Conservation (phyloP, 2,113 vertebrate genomes). For the Ardeotis arabs region DNA sequence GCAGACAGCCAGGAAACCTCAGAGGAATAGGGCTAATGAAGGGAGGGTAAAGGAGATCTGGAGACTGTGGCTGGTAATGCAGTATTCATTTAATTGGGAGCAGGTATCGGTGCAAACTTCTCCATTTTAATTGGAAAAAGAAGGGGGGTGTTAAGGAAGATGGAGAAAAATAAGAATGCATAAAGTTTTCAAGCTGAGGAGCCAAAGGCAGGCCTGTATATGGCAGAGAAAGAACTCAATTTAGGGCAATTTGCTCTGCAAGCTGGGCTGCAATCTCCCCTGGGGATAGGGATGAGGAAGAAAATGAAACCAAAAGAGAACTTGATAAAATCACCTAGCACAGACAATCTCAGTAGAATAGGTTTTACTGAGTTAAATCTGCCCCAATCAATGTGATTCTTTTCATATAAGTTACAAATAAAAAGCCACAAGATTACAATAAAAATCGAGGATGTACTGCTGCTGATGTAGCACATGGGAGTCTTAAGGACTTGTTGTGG, state of each 20-base stretch:
- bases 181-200: constrained; percentile 89
- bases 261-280: constrained; percentile 91
- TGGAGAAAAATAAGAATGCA: constrained; percentile 82
- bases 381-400: constrained; percentile 96
- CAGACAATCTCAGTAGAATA: constrained; percentile 91
- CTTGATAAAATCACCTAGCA: constrained; percentile 95
- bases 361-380: constrained; percentile 98
- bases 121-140: constrained; percentile 86
- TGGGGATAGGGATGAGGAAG: constrained; percentile 92
- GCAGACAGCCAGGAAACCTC: constrained; percentile 83
- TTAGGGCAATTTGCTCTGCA: constrained; percentile 99
- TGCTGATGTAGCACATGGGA: constrained; percentile 77
- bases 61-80: constrained; percentile 79
- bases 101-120: constrained; percentile 84
- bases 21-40: constrained; percentile 86
- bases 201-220: constrained; percentile 90
- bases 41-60: constrained; percentile 86
- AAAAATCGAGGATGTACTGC: constrained; percentile 76
- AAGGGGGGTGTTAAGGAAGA: constrained; percentile 83
- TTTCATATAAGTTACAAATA: constrained; percentile 98
- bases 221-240: constrained; percentile 98
- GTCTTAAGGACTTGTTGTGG: constrained; percentile 78
- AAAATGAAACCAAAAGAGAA: constrained; percentile 97
- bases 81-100: constrained; percentile 86
- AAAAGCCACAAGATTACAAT: constrained; percentile 92